A percentile compares a stretch with the other conserved stretches of the same genome.
These are phyloP conservation scores for Pocillopora verrucosa DNA, from an alignment of 64 coral and sea anemone genomes.

Conservation along the genomic window DNA sequence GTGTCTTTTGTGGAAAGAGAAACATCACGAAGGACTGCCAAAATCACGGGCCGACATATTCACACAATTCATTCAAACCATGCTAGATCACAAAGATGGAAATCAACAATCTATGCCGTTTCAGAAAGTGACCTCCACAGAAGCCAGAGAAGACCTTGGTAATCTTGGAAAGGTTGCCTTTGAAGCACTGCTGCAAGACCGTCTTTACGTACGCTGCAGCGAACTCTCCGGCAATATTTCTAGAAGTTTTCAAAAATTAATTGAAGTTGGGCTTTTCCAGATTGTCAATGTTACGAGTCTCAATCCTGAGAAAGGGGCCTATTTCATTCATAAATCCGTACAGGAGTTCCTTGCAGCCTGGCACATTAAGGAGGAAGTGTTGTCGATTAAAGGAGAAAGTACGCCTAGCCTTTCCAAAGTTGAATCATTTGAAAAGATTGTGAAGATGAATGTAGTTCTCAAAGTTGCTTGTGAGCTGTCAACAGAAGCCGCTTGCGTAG, in stretches of 20 bases:
- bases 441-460: background rate
- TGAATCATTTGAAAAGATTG: background rate
- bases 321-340: slow-evolving; percentile 49
- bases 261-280: slow-evolving; percentile 42
- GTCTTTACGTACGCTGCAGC: background rate
- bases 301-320: slow-evolving; percentile 5
- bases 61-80: background rate
- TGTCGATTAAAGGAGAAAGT: background rate
- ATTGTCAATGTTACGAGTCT: background rate
- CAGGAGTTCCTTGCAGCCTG: slow-evolving; percentile 58
- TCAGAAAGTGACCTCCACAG: background rate
- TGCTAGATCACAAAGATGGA: background rate
- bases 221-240: background rate
- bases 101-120: background rate
- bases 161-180: slow-evolving; percentile 44
- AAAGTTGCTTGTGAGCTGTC: slow-evolving; percentile 2
- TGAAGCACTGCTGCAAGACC: slow-evolving; percentile 9
- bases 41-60: slow-evolving; percentile 33
- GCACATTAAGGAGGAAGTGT: slow-evolving; percentile 1
- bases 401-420: background rate
- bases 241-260: background rate
- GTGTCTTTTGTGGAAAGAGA: slow-evolving; percentile 48
- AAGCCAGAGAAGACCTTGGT: background rate
- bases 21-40: background rate
- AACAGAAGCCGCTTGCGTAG: background rate